A percentile compares a stretch with the other conserved stretches of the same genome.
Conservation (phyloP, 2,888 invertebrate genomes). For the Thymelicus lineola region DNA sequence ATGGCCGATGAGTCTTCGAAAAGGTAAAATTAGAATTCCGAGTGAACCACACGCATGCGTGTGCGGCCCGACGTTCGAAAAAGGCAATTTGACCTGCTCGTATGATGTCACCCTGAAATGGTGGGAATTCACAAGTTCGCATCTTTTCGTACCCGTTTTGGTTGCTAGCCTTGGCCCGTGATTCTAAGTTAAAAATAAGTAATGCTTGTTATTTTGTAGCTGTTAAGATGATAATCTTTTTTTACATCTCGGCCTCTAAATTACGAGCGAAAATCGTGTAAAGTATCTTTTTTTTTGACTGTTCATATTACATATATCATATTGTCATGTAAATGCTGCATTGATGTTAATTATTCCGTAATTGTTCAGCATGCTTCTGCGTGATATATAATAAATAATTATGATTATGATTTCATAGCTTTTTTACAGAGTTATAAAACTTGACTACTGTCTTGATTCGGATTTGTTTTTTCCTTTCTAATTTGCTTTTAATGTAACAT, state of each 20-base stretch:
- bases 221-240: too few relatives aligned
- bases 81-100: conserved; percentile 24
- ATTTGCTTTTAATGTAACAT: too few relatives aligned
- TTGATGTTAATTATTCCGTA: not conserved
- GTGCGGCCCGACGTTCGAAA: conserved; percentile 14
- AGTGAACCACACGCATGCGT: conserved; percentile 15
- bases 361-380: too few relatives aligned
- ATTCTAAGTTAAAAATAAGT: conserved; percentile 11
- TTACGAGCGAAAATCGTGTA: too few relatives aligned
- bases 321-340: conserved; percentile 17
- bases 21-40: conserved; percentile 36
- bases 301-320: not conserved
- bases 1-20: conserved; percentile 23
- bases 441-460: too few relatives aligned
- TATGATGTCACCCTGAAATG: conserved; percentile 30
- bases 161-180: conserved; percentile 17
- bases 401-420: too few relatives aligned
- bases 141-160: conserved; percentile 14
- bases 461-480: too few relatives aligned
- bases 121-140: conserved; percentile 15
- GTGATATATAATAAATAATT: too few relatives aligned
- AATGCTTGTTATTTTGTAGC: too few relatives aligned
- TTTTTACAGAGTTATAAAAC: too few relatives aligned
- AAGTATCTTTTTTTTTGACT: not conserved
- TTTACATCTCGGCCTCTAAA: too few relatives aligned